These are phyloP conservation scores for Drosophila saltans DNA, from an alignment of 1,140 invertebrate genomes.

Conservation along the genomic window DNA sequence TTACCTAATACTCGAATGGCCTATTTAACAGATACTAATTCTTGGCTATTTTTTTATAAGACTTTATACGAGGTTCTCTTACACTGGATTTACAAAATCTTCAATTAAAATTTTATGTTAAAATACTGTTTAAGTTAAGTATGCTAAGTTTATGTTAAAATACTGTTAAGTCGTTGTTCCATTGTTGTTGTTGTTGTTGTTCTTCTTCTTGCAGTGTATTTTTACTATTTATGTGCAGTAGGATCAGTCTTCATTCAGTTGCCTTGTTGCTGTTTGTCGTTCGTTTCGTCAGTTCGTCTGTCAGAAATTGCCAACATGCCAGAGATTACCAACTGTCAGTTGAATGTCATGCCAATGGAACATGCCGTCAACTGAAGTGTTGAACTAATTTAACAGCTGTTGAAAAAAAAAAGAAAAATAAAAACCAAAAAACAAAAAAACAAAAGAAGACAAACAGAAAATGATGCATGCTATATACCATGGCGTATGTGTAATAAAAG, in stretches of 20 bases:
- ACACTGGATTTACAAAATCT: constrained; percentile 40
- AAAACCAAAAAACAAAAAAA: constrained; percentile 13
- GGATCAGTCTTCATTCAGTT: constrained; percentile 26
- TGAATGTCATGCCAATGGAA: constrained; percentile 83
- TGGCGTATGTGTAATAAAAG: constrained; percentile 72
- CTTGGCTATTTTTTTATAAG: too few relatives aligned
- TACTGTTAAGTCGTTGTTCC: too few relatives aligned
- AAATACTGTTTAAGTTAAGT: too few relatives aligned
- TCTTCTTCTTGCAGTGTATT: constrained; percentile 45
- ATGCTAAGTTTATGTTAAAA: neutral
- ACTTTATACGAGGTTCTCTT: neutral
- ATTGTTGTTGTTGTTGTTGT: neutral
- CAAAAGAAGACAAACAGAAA: neutral
- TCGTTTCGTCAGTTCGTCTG: constrained; percentile 45
- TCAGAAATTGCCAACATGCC: constrained; percentile 83
- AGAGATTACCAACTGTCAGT: constrained; percentile 83
- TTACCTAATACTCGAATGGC: neutral
- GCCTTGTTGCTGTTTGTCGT: neutral
- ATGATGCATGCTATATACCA: constrained; percentile 32
- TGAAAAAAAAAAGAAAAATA: constrained; percentile 65
- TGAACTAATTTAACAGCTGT: constrained; percentile 83
- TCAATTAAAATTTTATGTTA: neutral
- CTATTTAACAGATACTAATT: too few relatives aligned
- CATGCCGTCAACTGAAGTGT: constrained; percentile 83
- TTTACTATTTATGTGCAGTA: constrained; percentile 33